phyloP scores from a whole-genome alignment of 2,888 invertebrate genomes.

The Gandaritis pyraliata region DNA sequence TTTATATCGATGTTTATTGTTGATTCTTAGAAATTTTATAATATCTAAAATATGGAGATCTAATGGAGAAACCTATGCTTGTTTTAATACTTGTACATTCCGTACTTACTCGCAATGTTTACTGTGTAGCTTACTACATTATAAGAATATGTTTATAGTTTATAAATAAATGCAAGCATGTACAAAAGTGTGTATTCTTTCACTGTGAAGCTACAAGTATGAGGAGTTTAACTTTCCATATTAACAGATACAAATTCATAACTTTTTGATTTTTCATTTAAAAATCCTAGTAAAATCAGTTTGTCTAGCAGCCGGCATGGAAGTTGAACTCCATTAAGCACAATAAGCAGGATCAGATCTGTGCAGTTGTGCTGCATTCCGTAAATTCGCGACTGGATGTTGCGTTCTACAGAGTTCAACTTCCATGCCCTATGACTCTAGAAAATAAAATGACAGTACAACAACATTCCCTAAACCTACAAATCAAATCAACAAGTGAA shows the following conservation, averaged over 20 bases:
- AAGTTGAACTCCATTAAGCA: too few relatives aligned
- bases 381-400: too few relatives aligned
- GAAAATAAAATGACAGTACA: not conserved
- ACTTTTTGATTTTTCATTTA: too few relatives aligned
- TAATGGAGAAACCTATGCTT: constrained; percentile 24
- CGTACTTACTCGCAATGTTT: constrained; percentile 17
- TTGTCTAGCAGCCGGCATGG: too few relatives aligned
- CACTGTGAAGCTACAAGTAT: not conserved
- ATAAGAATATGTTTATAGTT: constrained; percentile 7
- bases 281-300: too few relatives aligned
- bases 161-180: constrained; percentile 50
- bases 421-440: not conserved
- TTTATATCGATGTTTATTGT: constrained; percentile 36
- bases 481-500: constrained; percentile 37
- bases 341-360: too few relatives aligned
- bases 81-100: constrained; percentile 29
- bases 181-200: constrained; percentile 15
- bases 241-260: too few relatives aligned
- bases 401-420: not conserved
- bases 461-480: constrained; percentile 11
- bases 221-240: too few relatives aligned
- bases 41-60: constrained; percentile 15
- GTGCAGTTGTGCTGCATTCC: too few relatives aligned
- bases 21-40: constrained; percentile 24
- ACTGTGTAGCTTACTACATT: constrained; percentile 17